Conservation (phyloP, 2,888 invertebrate species). For the Phymatocera aterrima region DNA sequence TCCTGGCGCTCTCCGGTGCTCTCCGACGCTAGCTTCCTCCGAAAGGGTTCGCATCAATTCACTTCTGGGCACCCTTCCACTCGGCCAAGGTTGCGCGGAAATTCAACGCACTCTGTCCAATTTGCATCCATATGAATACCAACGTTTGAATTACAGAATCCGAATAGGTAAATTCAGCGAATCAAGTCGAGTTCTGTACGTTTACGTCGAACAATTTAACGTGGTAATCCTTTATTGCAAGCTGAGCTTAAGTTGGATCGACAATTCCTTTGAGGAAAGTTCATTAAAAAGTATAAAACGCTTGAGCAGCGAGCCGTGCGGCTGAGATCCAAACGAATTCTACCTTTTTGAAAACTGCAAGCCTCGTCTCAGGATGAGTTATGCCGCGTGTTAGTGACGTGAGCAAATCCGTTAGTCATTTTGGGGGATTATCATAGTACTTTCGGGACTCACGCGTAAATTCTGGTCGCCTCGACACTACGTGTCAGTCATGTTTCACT, state of each 20-base stretch:
- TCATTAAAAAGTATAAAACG: background rate
- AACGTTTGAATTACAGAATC: conserved; percentile 64
- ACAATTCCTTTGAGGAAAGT: background rate
- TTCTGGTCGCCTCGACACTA: background rate
- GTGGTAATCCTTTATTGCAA: conserved; percentile 1
- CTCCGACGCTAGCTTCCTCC: conserved; percentile 27
- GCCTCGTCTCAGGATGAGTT: background rate
- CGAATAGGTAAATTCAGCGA: conserved; percentile 63
- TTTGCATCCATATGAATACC: conserved; percentile 64
- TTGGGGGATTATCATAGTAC: background rate
- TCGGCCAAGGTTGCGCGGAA: conserved; percentile 61
- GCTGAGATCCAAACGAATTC: background rate
- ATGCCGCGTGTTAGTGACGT: background rate
- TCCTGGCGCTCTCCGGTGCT: conserved; percentile 28
- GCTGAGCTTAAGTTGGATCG: background rate
- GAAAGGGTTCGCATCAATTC: conserved; percentile 43
- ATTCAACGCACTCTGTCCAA: conserved; percentile 65
- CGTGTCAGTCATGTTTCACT: conserved; percentile 32
- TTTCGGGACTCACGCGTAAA: background rate
- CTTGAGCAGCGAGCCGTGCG: background rate
- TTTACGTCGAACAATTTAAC: background rate
- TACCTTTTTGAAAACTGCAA: background rate
- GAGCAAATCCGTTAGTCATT: background rate
- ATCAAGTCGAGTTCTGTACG: conserved; percentile 53
- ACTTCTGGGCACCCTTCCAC: conserved; percentile 36